Percentiles rank a stretch among this genome's conserved stretches.
These are phyloP conservation scores for Gnathonemus longibarbis DNA, from an alignment of 2,113 vertebrate species.

Conservation along the genomic window DNA sequence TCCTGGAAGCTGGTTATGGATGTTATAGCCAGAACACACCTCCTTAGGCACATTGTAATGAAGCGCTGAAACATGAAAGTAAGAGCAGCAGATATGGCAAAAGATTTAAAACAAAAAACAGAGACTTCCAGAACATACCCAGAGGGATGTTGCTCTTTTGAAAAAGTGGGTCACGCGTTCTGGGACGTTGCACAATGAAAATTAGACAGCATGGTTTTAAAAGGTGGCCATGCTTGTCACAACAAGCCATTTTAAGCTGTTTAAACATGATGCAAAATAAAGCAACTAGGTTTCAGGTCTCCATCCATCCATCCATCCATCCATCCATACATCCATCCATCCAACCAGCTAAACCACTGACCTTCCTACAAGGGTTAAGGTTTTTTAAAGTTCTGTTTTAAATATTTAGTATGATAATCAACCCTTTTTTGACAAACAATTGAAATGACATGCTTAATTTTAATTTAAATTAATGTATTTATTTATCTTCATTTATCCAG, in stretches of 20 bases:
- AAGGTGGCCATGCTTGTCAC: neutral
- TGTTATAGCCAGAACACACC: neutral
- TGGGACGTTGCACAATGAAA: neutral
- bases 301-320: neutral
- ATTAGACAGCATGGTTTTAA: neutral
- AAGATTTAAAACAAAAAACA: neutral
- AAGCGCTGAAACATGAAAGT: neutral
- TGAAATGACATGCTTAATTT: neutral
- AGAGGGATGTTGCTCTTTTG: neutral
- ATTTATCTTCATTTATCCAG: no score
- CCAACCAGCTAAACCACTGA: neutral
- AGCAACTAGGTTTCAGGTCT: neutral
- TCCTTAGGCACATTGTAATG: neutral
- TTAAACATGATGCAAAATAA: neutral
- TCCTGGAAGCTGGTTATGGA: neutral
- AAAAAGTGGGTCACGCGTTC: neutral
- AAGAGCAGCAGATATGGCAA: neutral
- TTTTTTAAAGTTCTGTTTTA: neutral
- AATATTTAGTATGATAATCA: neutral
- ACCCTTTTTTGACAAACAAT: neutral
- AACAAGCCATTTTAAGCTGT: neutral
- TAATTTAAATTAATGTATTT: no score
- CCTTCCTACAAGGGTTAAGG: neutral
- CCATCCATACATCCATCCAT: neutral
- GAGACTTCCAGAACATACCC: neutral